Evolutionary conservation across 1,140 invertebrate genomes (phyloP).

Genomic region (Drosophila dunni): DNA sequence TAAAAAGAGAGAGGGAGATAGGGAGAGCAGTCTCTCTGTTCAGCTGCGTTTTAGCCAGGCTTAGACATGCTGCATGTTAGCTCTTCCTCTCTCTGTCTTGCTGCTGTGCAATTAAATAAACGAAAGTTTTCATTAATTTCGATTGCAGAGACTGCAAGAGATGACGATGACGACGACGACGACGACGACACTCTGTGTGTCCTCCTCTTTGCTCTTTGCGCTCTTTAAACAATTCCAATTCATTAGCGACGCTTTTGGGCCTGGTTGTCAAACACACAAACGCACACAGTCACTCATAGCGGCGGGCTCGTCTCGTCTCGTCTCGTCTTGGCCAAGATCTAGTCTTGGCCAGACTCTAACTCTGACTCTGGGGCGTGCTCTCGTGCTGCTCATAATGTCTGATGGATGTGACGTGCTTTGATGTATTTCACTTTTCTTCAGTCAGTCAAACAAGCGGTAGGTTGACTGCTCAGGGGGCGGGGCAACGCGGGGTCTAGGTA

Average conservation of each 20-base stretch:
- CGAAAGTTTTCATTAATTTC: conserved; percentile 82
- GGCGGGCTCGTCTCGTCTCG: neutral
- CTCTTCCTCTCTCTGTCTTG: conserved; percentile 30
- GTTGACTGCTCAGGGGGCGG: neutral
- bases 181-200: conserved; percentile 2
- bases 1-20: neutral
- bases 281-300: neutral
- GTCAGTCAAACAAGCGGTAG: conserved; percentile 32
- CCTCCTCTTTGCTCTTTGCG: conserved; percentile 14
- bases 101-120: conserved; percentile 79
- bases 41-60: conserved; percentile 29
- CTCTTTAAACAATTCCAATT: conserved; percentile 78
- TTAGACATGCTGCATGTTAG: conserved; percentile 18
- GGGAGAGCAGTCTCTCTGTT: neutral
- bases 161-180: conserved; percentile 48
- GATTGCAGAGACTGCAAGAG: conserved; percentile 65
- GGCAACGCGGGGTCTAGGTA: neutral
- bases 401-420: conserved; percentile 81
- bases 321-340: conserved; percentile 38
- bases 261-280: conserved; percentile 44
- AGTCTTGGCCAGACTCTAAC: conserved; percentile 34
- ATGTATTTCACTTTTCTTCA: conserved; percentile 81
- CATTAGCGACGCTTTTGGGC: conserved; percentile 77
- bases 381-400: conserved; percentile 81
- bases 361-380: conserved; percentile 64